Evolutionary conservation across 2,888 invertebrate genomes (phyloP).

Genomic region (Hartigia nigra): DNA sequence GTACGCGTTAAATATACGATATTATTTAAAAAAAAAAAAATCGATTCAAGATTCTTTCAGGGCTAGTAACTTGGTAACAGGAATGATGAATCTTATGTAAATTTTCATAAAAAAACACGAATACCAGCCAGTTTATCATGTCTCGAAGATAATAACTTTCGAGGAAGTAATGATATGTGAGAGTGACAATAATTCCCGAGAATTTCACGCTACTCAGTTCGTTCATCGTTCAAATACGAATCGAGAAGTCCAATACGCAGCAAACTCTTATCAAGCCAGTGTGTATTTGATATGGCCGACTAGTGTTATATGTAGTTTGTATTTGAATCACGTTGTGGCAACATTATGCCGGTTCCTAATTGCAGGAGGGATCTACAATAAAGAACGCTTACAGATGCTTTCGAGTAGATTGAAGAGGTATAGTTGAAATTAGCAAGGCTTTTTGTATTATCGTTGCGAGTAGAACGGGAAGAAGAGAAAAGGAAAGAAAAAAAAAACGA

Average conservation of each 20-base stretch:
- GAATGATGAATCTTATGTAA: neutral
- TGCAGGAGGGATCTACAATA: neutral
- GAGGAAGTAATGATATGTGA: neutral
- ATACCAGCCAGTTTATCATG: neutral
- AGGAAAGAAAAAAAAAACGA: conserved; percentile 15
- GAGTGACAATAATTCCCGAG: neutral
- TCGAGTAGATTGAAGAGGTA: conserved; percentile 27
- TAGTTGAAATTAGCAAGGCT: conserved; percentile 24
- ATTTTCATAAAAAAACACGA: neutral
- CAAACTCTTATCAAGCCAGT: neutral
- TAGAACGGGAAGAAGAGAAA: neutral
- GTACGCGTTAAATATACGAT: neutral
- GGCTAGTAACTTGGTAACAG: neutral
- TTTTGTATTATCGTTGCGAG: neutral
- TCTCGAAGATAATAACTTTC: neutral
- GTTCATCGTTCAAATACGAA: conserved; percentile 15
- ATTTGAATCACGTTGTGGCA: neutral
- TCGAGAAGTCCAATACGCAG: conserved; percentile 10
- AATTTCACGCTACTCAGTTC: conserved; percentile 5
- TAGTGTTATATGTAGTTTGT: neutral
- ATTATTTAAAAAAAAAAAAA: neutral
- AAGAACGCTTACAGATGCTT: conserved; percentile 30
- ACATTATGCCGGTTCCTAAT: neutral
- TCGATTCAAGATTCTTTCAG: neutral
- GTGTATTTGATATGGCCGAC: neutral